Base-by-base conservation (phyloP, 2,113 vertebrate genomes). In the Aldabrachelys gigantea region DNA sequence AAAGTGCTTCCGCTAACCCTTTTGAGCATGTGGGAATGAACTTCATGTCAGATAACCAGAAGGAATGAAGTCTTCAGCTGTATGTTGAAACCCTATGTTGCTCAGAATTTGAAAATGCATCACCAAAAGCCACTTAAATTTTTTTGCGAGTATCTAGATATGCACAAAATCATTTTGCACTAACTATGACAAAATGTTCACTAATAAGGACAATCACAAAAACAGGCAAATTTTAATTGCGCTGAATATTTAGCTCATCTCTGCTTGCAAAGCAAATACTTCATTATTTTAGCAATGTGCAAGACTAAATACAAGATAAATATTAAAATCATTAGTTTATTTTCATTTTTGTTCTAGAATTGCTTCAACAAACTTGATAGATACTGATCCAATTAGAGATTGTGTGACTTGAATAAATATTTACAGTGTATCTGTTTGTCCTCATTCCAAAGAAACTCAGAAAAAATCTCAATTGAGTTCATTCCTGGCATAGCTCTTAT, bases 251-350 rank as follows among this genome's bases (percentile, higher is more conserved):
- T 62, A 76, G 38, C 22, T 9, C 89, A 88, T 92, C 1, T 0
- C 10, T 85, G 57, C n/a, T 91, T 91, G 69, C 62, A 96, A 81
- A 50, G 24, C 44, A 96, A 95, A 96, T 92, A 95, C 5, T 87
- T 27, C 27, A 78, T 27, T 78, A 41, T 47, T 78, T 78, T 27
- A 13, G 24, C 75, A 35, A 83, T 93, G 21, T 92, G 8, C 24
- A 94, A 97, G 95, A 96, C 94, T 97, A 97, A 97, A 97, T 95
- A 96, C 10, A 88, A 95, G 97, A 97, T 97, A 72, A n/a, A 72
- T 22, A 72, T 38, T 38, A 72, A 72, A 72, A 72, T 38, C 3
- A 38, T 72, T 72, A 72, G 35, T 38, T 72, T 72, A 72, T 72
- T 72, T 72, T 72, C 17, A 19, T 5, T 92, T 91, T 84, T 80